A percentile compares a stretch with the other conserved stretches of the same genome.
phyloP scores from a whole-genome alignment of 2,888 invertebrate genomes.

The Helicoverpa assulta region DNA sequence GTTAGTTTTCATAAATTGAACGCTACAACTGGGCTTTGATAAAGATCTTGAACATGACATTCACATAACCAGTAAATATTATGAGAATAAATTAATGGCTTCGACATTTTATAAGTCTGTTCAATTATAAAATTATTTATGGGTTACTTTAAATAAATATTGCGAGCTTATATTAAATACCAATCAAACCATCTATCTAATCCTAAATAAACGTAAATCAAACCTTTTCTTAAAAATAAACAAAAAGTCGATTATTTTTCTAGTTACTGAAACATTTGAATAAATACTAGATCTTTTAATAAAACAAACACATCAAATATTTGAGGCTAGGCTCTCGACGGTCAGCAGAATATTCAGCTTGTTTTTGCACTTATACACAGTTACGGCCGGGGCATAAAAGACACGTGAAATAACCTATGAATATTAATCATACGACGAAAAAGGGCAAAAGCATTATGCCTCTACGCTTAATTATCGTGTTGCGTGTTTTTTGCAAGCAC shows the following conservation, averaged over 20 bases:
- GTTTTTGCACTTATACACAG: constrained; percentile 42
- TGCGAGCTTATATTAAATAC: neutral
- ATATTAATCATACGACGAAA: constrained; percentile 57
- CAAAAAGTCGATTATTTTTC: neutral
- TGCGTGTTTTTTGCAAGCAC: constrained; percentile 55
- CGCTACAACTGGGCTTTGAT: constrained; percentile 11
- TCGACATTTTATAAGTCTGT: no score
- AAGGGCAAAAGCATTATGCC: constrained; percentile 51
- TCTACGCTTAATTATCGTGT: constrained; percentile 57
- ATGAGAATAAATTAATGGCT: no score
- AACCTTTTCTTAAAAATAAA: neutral
- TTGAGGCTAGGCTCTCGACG: constrained; percentile 16
- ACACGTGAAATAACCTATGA: constrained; percentile 58
- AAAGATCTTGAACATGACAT: no score
- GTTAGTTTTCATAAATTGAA: constrained; percentile 23
- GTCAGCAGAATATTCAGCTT: constrained; percentile 44
- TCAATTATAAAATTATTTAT: no score
- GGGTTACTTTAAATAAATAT: constrained; percentile 25
- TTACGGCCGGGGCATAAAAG: constrained; percentile 44
- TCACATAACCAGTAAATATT: neutral
- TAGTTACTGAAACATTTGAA: neutral
- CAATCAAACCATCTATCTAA: neutral
- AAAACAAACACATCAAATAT: constrained; percentile 13
- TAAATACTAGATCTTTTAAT: constrained; percentile 8
- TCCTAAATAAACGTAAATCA: neutral